A percentile compares a stretch with the other conserved stretches of the same genome.
Evolutionary conservation across 2,113 vertebrate genomes (phyloP).

Genomic region (Phalacrocorax aristotelis): DNA sequence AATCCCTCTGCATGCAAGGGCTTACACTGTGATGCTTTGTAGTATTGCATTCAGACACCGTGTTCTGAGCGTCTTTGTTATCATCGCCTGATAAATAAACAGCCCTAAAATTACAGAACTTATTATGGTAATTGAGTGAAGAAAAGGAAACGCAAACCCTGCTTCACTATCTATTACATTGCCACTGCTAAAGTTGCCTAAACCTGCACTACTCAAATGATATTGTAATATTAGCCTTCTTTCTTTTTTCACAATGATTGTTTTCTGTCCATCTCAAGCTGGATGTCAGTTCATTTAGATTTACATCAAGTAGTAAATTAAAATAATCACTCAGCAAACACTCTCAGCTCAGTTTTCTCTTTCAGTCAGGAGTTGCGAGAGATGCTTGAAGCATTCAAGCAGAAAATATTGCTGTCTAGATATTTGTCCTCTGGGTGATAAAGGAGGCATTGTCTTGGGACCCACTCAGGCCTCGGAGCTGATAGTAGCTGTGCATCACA

Average conservation of each 20-base stretch:
- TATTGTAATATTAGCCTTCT: constrained; percentile 67
- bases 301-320: constrained; percentile 98
- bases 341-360: constrained; percentile 83
- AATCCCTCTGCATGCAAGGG: constrained; percentile 15
- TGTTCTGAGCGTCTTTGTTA: constrained; percentile 74
- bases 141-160: constrained; percentile 58
- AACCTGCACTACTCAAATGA: constrained; percentile 70
- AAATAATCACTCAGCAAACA: constrained; percentile 96
- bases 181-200: constrained; percentile 69
- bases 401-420: constrained; percentile 96
- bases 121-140: constrained; percentile 80
- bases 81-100: constrained; percentile 78
- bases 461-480: constrained; percentile 85
- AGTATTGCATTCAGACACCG: constrained; percentile 56
- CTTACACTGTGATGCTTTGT: constrained; percentile 63
- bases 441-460: constrained; percentile 92
- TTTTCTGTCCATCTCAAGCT: constrained; percentile 87
- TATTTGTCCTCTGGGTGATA: constrained; percentile 94
- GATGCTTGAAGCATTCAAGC: constrained; percentile 86
- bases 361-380: constrained; percentile 82
- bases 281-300: constrained; percentile 97
- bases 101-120: constrained; percentile 77
- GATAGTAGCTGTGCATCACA: constrained; percentile 85
- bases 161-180: constrained; percentile 52
- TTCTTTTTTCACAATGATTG: constrained; percentile 76